A percentile compares a stretch with the other conserved stretches of the same genome.
phyloP scores from a whole-genome alignment of 2,113 vertebrate species.

The Sylvia atricapilla region DNA sequence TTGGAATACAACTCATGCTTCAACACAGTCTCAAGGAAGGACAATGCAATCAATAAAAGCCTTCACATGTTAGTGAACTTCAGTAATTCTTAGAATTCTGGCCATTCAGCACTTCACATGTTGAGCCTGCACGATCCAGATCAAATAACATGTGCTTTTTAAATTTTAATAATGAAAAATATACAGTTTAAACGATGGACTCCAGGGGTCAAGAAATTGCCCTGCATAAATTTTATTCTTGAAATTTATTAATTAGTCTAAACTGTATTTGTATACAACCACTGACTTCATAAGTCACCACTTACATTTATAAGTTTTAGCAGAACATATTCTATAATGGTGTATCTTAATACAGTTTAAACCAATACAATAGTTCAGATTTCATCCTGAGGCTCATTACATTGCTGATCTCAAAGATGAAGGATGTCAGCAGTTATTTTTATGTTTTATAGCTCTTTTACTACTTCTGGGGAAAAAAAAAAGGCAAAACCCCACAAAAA shows the following conservation, averaged over 20 bases:
- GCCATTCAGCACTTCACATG: background rate
- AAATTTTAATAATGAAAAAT: conserved; percentile 35
- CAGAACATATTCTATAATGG: conserved; percentile 5
- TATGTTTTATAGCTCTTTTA: background rate
- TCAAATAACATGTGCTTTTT: background rate
- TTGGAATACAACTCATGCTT: background rate
- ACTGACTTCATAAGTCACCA: conserved; percentile 49
- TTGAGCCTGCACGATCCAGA: background rate
- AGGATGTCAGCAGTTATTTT: background rate
- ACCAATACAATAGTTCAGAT: background rate
- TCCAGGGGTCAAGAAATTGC: conserved; percentile 12
- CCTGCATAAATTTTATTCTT: conserved; percentile 25
- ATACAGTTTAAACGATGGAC: conserved; percentile 13
- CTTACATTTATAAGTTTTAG: conserved; percentile 51
- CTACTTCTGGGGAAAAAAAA: background rate
- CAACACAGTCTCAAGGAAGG: background rate
- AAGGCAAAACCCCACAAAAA: background rate
- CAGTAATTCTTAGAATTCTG: background rate
- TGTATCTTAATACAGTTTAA: background rate
- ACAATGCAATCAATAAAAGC: background rate
- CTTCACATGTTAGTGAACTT: background rate
- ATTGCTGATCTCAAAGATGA: background rate
- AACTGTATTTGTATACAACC: conserved; percentile 30
- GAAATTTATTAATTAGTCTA: conserved; percentile 33
- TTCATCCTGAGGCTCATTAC: background rate